A percentile compares a stretch with the other conserved stretches of the same genome.
These are phyloP conservation scores for Aricia agestis DNA, from an alignment of 1,140 invertebrate species.

Conservation along the genomic window DNA sequence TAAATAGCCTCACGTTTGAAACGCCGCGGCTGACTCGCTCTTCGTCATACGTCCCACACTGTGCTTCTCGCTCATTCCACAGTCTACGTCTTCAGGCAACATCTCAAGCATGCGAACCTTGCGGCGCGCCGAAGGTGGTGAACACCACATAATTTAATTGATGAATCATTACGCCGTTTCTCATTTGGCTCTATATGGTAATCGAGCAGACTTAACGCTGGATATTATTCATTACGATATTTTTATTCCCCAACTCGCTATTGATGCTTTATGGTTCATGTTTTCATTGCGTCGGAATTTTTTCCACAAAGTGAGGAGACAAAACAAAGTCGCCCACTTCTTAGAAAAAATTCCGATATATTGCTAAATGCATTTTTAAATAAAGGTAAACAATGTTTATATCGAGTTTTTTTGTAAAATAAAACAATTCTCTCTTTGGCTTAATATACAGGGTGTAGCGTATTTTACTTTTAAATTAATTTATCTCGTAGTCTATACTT, in stretches of 20 bases:
- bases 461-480: too few species aligned
- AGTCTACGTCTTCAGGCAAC: constrained; percentile 35
- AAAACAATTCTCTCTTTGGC: too few species aligned
- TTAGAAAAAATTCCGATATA: neutral
- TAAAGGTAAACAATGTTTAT: too few species aligned
- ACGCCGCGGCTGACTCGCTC: constrained; percentile 54
- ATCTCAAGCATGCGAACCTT: constrained; percentile 39
- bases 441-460: too few species aligned
- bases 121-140: constrained; percentile 39
- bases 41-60: constrained; percentile 71
- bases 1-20: constrained; percentile 73
- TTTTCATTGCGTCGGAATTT: neutral
- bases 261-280: neutral
- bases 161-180: constrained; percentile 63
- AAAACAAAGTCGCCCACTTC: neutral
- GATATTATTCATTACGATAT: constrained; percentile 55
- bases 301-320: neutral
- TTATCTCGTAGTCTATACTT: too few species aligned
- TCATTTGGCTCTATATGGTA: constrained; percentile 60
- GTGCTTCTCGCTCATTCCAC: constrained; percentile 72
- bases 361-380: too few species aligned
- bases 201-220: constrained; percentile 36
- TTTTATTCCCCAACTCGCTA: constrained; percentile 32
- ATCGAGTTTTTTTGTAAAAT: too few species aligned
- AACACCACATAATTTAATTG: constrained; percentile 53